phyloP scores from a whole-genome alignment of 2,797 vertebrate genomes.

The Danionella dracula region DNA sequence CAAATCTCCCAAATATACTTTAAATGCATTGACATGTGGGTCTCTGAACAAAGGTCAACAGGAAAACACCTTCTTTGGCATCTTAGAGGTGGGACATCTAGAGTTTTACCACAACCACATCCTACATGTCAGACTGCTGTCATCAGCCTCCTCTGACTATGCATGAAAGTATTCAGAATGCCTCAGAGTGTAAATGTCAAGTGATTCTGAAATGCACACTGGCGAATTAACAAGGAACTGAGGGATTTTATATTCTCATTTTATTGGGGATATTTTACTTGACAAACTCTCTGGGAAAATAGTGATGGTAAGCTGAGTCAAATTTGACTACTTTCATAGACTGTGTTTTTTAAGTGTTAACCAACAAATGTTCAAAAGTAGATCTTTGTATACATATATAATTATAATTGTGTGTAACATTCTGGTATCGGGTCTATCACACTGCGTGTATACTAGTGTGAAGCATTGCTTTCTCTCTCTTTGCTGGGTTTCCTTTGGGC shows the following conservation, averaged over 20 bases:
- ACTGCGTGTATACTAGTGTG: too few relatives aligned
- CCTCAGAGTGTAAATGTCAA: neutral
- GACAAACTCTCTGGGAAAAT: neutral
- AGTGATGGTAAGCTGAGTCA: neutral
- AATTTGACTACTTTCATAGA: too few relatives aligned
- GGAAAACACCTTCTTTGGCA: neutral
- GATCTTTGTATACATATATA: too few relatives aligned
- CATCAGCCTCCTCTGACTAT: conserved; percentile 30
- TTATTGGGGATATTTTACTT: neutral
- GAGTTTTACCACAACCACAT: conserved; percentile 40
- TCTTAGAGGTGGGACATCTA: conserved; percentile 5
- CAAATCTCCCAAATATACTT: neutral
- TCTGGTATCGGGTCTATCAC: too few relatives aligned
- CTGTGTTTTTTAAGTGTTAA: too few relatives aligned
- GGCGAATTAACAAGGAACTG: neutral
- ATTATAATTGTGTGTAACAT: too few relatives aligned
- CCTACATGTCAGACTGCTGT: conserved; percentile 28
- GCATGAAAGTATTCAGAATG: conserved; percentile 13
- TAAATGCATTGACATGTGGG: conserved; percentile 6
- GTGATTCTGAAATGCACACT: neutral
- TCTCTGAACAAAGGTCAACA: neutral
- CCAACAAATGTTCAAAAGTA: too few relatives aligned
- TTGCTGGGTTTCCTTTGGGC: too few relatives aligned
- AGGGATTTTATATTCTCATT: neutral
- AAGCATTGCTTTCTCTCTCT: too few relatives aligned